These are phyloP conservation scores for Oryzias celebensis DNA, from an alignment of 2,113 vertebrate genomes.

Conservation along the genomic window DNA sequence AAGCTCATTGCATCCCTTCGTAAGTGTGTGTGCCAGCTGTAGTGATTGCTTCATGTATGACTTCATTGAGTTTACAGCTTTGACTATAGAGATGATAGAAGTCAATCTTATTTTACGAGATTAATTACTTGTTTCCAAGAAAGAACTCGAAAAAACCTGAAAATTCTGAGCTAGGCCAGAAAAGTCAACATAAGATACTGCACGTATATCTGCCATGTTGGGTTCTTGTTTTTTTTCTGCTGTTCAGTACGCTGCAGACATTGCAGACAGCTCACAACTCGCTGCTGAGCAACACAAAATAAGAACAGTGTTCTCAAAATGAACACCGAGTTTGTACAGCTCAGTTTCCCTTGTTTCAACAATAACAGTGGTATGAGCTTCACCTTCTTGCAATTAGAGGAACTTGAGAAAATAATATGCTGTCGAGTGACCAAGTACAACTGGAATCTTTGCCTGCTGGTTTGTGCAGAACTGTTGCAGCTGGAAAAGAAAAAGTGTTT, in stretches of 20 bases:
- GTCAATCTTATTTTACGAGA: too few species aligned
- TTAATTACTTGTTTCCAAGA: too few species aligned
- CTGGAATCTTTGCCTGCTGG: slow-evolving; percentile 10
- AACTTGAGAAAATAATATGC: neutral
- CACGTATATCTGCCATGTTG: slow-evolving; percentile 6
- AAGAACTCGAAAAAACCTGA: slow-evolving; percentile 22
- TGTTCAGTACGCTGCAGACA: slow-evolving; percentile 5
- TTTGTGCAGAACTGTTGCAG: slow-evolving; percentile 23
- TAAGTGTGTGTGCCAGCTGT: too few species aligned
- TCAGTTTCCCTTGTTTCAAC: neutral
- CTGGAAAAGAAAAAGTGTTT: slow-evolving; percentile 43
- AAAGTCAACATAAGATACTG: slow-evolving; percentile 5
- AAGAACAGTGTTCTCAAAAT: neutral
- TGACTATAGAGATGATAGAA: too few species aligned
- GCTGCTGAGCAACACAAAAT: neutral
- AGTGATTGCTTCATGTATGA: too few species aligned
- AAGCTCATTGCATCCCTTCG: too few species aligned
- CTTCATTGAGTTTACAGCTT: too few species aligned
- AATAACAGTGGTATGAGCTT: neutral
- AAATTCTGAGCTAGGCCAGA: slow-evolving; percentile 27
- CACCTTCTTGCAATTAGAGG: neutral
- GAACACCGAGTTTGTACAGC: neutral
- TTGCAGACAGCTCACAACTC: neutral
- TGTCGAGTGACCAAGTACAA: slow-evolving; percentile 7
- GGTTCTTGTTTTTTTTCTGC: slow-evolving; percentile 10